Evolutionary conservation across 2,113 vertebrate genomes (phyloP), one percentile per base, ranked within the genome.

Genomic region (Equus przewalskii): DNA sequence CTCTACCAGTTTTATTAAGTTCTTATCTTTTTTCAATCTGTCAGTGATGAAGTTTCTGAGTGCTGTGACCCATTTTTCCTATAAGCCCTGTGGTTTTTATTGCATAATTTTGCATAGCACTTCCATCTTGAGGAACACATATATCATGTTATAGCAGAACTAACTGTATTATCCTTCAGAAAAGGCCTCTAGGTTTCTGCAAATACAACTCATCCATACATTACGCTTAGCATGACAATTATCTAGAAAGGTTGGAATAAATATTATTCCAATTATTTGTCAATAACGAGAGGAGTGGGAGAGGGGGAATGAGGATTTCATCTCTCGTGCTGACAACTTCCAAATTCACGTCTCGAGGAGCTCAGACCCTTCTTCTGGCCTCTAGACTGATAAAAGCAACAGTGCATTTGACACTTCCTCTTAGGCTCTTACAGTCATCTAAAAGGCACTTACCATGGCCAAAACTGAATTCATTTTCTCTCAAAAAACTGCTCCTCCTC

Each of bases 241-340:
- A 75, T 75, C 75, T 44, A 84, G 44, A 83, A 88, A 83, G 58
- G 56, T 15, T 56, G 41, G 15, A 84, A 33, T n/a, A 97, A 93
- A 79, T 94, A 58, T 65, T 28, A 88, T 46, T 21, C 36, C 36
- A 56, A 70, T 51, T 15, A 51, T 58, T 60, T 80, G 22, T 41
- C 51, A 79, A 51, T 65, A 84, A 81, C 51, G 54, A n/a, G 64
- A 96, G 14, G 26, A 30, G 11, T 58, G 36, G 18, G 4, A 24
- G 26, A 6, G 0, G 33, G 22, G 8, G 44, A 36, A 49, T 5
- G 12, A 12, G 12, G 5, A n/a, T 85, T 80, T 41, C 16, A 26
- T 64, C 15, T 81, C 6, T 54, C 33, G 6, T 33, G 22, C 21
- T 81, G 51, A 81, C 16, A 60, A 41, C 24, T 88, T 46, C 11